Conservation (phyloP, 2,888 invertebrate species). For the Oithona nana region DNA sequence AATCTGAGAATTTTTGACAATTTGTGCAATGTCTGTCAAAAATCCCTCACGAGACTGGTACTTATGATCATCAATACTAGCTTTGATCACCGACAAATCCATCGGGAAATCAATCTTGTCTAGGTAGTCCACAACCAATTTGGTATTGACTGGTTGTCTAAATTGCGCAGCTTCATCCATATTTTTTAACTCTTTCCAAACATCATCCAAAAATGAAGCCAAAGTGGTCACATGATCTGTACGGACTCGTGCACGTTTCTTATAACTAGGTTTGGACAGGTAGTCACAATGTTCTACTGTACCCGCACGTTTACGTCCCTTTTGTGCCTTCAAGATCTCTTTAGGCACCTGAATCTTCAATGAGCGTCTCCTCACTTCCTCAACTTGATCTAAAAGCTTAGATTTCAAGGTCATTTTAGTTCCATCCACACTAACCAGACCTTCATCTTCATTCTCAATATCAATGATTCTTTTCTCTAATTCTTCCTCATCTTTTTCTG, state of each 20-base stretch:
- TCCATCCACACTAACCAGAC: constrained; percentile 78
- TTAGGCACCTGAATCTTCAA: constrained; percentile 57
- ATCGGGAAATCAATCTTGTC: constrained; percentile 78
- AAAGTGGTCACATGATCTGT: constrained; percentile 82
- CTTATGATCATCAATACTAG: constrained; percentile 63
- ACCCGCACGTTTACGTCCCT: constrained; percentile 43
- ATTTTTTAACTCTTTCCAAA: constrained; percentile 76
- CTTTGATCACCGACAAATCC: constrained; percentile 89
- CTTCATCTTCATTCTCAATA: constrained; percentile 48
- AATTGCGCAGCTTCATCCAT: constrained; percentile 83
- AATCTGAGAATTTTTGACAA: constrained; percentile 77
- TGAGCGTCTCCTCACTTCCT: constrained; percentile 60
- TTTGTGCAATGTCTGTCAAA: constrained; percentile 81
- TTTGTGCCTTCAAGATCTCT: constrained; percentile 36
- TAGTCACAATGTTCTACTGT: constrained; percentile 69
- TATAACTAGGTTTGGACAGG: constrained; percentile 48
- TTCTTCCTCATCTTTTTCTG: constrained; percentile 59
- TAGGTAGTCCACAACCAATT: constrained; percentile 85
- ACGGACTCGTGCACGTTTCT: constrained; percentile 68
- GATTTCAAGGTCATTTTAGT: constrained; percentile 79
- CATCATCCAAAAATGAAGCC: constrained; percentile 70
- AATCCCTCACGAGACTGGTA: constrained; percentile 93
- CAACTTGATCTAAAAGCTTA: constrained; percentile 57
- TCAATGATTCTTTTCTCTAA: constrained; percentile 45
- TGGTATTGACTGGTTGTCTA: constrained; percentile 78